phyloP scores from a whole-genome alignment of 1,140 invertebrate species.

The Catajapyx aquilonaris region DNA sequence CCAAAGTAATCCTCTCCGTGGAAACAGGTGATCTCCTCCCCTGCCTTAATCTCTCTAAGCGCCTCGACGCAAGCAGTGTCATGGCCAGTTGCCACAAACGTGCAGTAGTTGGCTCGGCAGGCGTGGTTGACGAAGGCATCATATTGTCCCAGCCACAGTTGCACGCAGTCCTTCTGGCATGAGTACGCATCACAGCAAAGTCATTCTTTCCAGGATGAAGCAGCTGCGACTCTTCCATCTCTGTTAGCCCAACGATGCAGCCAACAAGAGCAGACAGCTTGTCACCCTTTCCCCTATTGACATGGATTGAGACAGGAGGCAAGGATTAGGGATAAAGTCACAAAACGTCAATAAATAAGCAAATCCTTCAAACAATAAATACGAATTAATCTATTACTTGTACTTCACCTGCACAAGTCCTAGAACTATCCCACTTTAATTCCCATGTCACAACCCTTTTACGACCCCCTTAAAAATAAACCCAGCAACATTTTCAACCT shows the following conservation, averaged over 20 bases:
- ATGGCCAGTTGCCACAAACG: conserved; percentile 84
- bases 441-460: too few species aligned
- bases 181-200: conserved; percentile 98
- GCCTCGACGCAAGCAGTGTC: conserved; percentile 97
- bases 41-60: conserved; percentile 76
- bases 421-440: too few species aligned
- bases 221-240: conserved; percentile 79
- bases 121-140: conserved; percentile 99
- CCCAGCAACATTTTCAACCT: too few species aligned
- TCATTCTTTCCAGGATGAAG: conserved; percentile 90
- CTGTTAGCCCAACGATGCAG: conserved; percentile 87
- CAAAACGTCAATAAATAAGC: too few species aligned
- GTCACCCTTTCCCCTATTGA: conserved; percentile 69
- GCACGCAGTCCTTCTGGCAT: conserved; percentile 94
- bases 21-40: conserved; percentile 96
- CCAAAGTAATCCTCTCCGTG: conserved; percentile 99
- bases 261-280: conserved; percentile 88
- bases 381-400: too few species aligned
- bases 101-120: conserved; percentile 91
- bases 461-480: too few species aligned
- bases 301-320: too few species aligned
- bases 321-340: too few species aligned
- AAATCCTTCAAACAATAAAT: too few species aligned
- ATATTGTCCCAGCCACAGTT: conserved; percentile 92
- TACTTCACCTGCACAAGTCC: too few species aligned